Percentiles rank a stretch among this genome's conserved stretches.
phyloP scores from a whole-genome alignment of 1,140 invertebrate species.

The Laupala kohalensis region DNA sequence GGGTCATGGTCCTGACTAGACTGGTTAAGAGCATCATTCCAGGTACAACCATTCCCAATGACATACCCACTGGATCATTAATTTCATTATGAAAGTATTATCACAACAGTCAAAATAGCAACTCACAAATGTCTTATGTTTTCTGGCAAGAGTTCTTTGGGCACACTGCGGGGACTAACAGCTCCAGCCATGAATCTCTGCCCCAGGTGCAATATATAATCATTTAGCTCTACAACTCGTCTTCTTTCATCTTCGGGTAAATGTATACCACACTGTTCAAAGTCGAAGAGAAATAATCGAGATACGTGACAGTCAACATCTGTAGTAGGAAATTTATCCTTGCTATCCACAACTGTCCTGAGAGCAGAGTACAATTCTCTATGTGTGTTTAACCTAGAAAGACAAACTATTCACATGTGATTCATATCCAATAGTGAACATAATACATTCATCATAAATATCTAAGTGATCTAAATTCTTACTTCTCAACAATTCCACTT shows the following conservation, averaged over 20 bases:
- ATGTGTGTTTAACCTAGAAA: constrained; percentile 75
- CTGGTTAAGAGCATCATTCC: no score
- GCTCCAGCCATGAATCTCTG: constrained; percentile 74
- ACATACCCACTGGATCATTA: no score
- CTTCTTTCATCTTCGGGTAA: constrained; percentile 60
- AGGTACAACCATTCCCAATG: no score
- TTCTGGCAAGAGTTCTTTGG: constrained; percentile 49
- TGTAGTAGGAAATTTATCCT: constrained; percentile 53
- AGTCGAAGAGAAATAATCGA: constrained; percentile 85
- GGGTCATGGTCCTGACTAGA: no score
- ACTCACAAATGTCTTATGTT: constrained; percentile 62
- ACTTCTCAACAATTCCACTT: constrained; percentile 84
- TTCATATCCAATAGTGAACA: background rate
- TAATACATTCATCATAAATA: background rate
- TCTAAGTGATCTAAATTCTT: constrained; percentile 20
- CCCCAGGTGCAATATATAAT: constrained; percentile 64
- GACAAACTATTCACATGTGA: constrained; percentile 11
- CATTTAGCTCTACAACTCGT: constrained; percentile 72
- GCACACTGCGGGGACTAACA: constrained; percentile 47
- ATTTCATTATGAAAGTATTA: constrained; percentile 2
- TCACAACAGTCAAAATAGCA: no score
- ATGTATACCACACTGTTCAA: constrained; percentile 94
- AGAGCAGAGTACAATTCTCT: constrained; percentile 65
- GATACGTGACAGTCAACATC: constrained; percentile 74
- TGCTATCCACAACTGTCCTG: constrained; percentile 47